phyloP scores from a whole-genome alignment of 2,113 vertebrate genomes.

The Cercopithecus mona region DNA sequence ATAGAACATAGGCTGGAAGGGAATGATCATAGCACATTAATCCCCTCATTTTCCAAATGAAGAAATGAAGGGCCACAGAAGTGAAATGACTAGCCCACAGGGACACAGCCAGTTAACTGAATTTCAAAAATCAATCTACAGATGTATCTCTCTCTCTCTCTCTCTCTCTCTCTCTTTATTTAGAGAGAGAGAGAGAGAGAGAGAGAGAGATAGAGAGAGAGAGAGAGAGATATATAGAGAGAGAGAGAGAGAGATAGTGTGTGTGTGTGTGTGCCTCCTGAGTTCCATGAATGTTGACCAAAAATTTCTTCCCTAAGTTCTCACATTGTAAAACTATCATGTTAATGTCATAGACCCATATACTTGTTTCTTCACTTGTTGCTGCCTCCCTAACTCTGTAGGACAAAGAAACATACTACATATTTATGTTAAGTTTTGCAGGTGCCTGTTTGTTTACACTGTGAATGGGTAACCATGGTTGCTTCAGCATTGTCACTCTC shows the following conservation, averaged over 20 bases:
- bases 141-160: not conserved
- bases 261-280: too few species aligned
- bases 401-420: not conserved
- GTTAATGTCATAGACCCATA: not conserved
- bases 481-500: not conserved
- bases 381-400: not conserved
- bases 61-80: constrained; percentile 16
- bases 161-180: too few species aligned
- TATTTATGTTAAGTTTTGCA: not conserved
- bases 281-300: not conserved
- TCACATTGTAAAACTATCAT: not conserved
- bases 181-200: accelerated
- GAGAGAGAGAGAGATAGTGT: too few species aligned
- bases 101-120: constrained; percentile 19
- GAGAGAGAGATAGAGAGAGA: too few species aligned
- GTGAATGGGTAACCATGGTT: not conserved
- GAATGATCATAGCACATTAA: not conserved
- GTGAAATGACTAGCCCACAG: not conserved
- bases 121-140: constrained; percentile 30
- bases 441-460: not conserved
- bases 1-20: not conserved
- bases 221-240: accelerated
- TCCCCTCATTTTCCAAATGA: constrained; percentile 30
- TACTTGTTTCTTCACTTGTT: not conserved
- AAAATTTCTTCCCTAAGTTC: not conserved